Evolutionary conservation across 2,113 vertebrate genomes (phyloP).

Genomic region (Eulemur rufifrons): DNA sequence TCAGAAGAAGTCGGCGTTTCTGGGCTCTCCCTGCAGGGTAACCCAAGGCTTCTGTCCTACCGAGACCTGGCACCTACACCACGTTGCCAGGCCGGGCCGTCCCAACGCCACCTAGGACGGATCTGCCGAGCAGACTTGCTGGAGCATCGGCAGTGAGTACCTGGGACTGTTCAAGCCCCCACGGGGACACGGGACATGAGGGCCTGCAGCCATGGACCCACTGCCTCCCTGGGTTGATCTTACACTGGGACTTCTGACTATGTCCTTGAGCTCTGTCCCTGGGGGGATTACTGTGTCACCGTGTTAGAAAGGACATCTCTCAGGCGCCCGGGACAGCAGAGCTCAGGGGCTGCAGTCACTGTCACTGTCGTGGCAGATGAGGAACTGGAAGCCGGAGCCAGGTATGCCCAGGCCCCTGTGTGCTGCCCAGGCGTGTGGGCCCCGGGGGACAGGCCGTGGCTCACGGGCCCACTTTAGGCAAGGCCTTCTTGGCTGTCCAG

Average conservation of each 20-base stretch:
- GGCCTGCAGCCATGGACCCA: fast-evolving
- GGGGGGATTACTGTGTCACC: too few species aligned
- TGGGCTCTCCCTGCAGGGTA: not conserved
- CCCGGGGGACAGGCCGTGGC: not conserved
- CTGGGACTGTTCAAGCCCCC: fast-evolving
- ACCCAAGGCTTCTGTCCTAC: not conserved
- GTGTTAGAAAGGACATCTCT: not conserved
- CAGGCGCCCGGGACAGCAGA: not conserved
- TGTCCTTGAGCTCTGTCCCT: not conserved
- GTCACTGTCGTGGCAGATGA: not conserved
- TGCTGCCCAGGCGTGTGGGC: not conserved
- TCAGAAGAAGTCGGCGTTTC: not conserved
- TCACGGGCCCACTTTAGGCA: not conserved
- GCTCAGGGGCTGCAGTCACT: not conserved
- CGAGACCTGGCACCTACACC: fast-evolving
- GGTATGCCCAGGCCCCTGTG: fast-evolving
- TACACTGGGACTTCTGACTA: too few species aligned
- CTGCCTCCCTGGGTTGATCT: not conserved
- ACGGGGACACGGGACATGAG: fast-evolving
- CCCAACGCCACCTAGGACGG: not conserved
- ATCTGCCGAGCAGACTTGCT: not conserved
- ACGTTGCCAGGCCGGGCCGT: not conserved
- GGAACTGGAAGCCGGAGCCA: not conserved
- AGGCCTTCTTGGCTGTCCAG: not conserved
- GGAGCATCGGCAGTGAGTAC: fast-evolving